Evolutionary conservation across 2,888 invertebrate species (phyloP), one percentile per base, ranked within the genome.

Genomic region (Lobophora halterata): DNA sequence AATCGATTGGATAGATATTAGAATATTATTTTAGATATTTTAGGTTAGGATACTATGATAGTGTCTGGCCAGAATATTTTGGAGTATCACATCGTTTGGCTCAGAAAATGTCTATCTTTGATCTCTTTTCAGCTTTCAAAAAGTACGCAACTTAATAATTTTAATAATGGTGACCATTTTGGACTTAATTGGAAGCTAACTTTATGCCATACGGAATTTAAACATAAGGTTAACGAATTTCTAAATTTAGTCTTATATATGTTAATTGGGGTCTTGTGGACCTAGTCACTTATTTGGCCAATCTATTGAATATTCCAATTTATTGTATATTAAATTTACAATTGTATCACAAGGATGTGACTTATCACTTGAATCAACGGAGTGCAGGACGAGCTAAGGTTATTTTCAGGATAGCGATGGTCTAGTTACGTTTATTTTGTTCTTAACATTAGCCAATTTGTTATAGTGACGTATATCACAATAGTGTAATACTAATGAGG

Each of bases 121-220:
- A 87, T 87, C 87, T 87, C 87, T 87, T 79, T 81, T 80, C 83
- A 81, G 87, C 86, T 86, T 87, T 86, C 86, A 83, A 72, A 75
- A 85, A 85, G 82, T 85, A 72, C 76, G 81, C 82, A 82, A 85
- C 86, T 85, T 83, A 83, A 85, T 82, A 74, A 79, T 77, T 73
- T 71, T 73, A 78, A 74, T 74, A 78, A 73, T 72, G 73, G 74
- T 72, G 79, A 80, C 80, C 80, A 78, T 67, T 77, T 77, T 73
- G 77, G 78, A 86, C 82, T 85, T 86, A 82, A 85, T 50, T 85
- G 86, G 85, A 87, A 86, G 87, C 85, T 83, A 83, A 87, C 80
- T 83, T 81, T 85, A 87, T 86, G 87, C 87, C 87, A 87, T 87
- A 86, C 75, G 87, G 86, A 86, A 85, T 85, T 86, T 80, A 80